Evolutionary conservation across 2,113 vertebrate genomes (phyloP), one percentile per base, ranked within the genome.

Genomic region (Ceratotherium simum): DNA sequence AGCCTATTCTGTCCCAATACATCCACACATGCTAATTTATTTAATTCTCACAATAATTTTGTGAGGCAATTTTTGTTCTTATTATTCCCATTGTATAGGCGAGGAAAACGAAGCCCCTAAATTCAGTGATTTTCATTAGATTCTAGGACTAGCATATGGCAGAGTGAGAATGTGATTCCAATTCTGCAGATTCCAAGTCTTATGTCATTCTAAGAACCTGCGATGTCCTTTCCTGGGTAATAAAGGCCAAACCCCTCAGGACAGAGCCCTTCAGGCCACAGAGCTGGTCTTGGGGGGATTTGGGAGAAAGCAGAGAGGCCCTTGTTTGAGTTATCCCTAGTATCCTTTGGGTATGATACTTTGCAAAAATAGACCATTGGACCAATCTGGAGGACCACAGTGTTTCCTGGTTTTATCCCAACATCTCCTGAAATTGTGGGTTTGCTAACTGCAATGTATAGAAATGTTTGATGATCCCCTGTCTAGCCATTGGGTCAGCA

Each of bases 1-100:
- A 69, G 4, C 9, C 33, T 58, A 23, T 16, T 78, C 58, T 10
- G 16, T 82, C 39, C 36, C 51, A 70, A 60, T 18, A 69, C 3
- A 60, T 12, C 36, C 31, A 46, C 21, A 42, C 8, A 14, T 4
- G 62, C 2, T 75, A 51, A 48, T 58, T 46, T 64, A 82, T 62
- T 76, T 84, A n/a, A 92, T 91, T 94, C 39, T 96, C 17, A 67
- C 14, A 42, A 81, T 79, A 51, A 36, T 82, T 85, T 76, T 27
- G 58, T 33, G 23, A 29, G 58, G 25, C 46, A 33, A 18, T 36
- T 88, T 95, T 96, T 86, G 67, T 46, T 72, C 51, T 69, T 93
- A 23, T 6, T 42, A 46, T 36, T 92, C 21, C 9, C 29, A 54
- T 90, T 90, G 92, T 48, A 4, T 11, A 21, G n/a, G 18, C 58